Evolutionary conservation across 2,113 vertebrate species (phyloP).

Genomic region (Empidonax traillii): DNA sequence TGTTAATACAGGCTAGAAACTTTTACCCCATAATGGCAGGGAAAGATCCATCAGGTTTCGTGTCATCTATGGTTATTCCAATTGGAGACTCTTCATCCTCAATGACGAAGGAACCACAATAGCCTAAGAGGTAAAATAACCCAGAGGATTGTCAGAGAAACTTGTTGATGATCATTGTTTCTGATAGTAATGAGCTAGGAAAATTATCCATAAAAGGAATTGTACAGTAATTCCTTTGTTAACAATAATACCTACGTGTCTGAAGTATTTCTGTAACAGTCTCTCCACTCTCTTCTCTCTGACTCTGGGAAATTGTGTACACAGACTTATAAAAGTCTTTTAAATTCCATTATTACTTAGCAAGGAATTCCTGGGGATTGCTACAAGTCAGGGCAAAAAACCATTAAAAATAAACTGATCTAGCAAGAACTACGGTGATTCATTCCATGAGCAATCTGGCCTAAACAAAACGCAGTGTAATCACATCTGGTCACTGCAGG

Average conservation of each 20-base stretch:
- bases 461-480: background rate
- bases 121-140: conserved; percentile 74
- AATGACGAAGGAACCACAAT: conserved; percentile 88
- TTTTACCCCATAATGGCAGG: conserved; percentile 93
- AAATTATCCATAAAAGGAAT: background rate
- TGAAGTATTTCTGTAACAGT: background rate
- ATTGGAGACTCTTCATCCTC: conserved; percentile 91
- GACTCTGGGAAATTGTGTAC: background rate
- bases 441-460: background rate
- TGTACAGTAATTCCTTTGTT: background rate
- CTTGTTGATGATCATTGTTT: background rate
- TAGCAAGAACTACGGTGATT: background rate
- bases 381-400: background rate
- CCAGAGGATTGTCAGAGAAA: background rate
- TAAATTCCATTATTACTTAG: background rate
- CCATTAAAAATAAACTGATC: background rate
- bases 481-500: background rate
- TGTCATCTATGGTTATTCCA: conserved; percentile 91
- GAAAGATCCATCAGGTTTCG: conserved; percentile 87
- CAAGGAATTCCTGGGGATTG: background rate
- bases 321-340: background rate
- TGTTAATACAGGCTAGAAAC: background rate
- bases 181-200: background rate
- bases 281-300: background rate
- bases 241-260: background rate